Base-by-base conservation (phyloP, 2,888 invertebrate genomes). In the Anthoptus insignis region DNA sequence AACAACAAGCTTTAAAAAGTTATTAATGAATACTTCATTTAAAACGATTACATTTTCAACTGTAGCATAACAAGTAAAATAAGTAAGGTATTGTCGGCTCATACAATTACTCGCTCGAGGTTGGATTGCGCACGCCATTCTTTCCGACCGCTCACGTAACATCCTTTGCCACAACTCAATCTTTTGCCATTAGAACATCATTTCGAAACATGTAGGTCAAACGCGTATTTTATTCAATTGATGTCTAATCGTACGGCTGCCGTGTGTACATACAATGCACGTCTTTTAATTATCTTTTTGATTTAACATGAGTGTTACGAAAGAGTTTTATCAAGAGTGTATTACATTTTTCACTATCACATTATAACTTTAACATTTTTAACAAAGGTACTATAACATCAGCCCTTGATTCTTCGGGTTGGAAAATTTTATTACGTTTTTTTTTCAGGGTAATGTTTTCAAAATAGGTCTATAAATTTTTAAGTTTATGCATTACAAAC, bases 51-150 rank as follows among this genome's bases (percentile, higher is more conserved):
- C n/a, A n/a, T n/a, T n/a, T n/a, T n/a, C n/a, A n/a, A n/a, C n/a
- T n/a, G n/a, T 27, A 3, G 27, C 27, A 49, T 21, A 60, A 49
- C 13, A 45, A 24, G 81, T 73, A 74, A 76, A 75, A 78, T 79
- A 77, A 81, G 76, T 81, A 27, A 76, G 73, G 79, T 75, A 78
- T 80, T 76, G 79, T 77, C 59, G 69, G 76, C 79, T 79, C 74
- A 77, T 77, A 77, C 78, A 82, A 84, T 87, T 86, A 84, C 79
- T 81, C 81, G 85, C 86, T 83, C 87, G 87, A 88, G 86, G 86
- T 78, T 87, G 84, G 79, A 78, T 81, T 88, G 88, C 84, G 76
- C 83, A 82, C 88, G 85, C 84, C 85, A 86, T 88, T 87, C 80
- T 88, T 84, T 83, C 74, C 72, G 78, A 74, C 75, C 72, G 80